A percentile compares a stretch with the other conserved stretches of the same genome.
These are phyloP conservation scores for Noctua pronuba DNA, from an alignment of 2,888 invertebrate genomes.

Conservation along the genomic window DNA sequence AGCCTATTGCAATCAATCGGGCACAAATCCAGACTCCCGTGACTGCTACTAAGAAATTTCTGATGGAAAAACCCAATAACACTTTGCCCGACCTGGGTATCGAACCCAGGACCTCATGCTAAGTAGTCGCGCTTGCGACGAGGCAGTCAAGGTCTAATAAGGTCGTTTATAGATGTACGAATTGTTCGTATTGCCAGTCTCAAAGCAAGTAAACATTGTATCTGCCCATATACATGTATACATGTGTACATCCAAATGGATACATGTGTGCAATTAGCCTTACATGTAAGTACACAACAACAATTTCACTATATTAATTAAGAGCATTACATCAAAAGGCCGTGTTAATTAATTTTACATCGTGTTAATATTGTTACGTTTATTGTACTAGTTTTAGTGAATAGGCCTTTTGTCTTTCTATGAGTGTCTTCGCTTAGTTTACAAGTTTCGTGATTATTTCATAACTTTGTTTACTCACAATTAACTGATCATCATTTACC, in stretches of 20 bases:
- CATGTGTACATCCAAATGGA: background rate
- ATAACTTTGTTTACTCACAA: background rate
- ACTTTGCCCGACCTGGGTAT: no score
- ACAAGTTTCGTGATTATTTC: background rate
- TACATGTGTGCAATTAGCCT: conserved; percentile 24
- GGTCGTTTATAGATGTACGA: background rate
- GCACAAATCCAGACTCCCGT: no score
- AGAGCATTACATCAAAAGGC: conserved; percentile 25
- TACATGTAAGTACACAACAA: background rate
- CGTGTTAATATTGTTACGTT: conserved; percentile 1
- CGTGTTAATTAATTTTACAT: conserved; percentile 36
- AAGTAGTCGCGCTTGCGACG: no score
- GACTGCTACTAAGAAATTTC: no score
- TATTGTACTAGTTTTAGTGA: background rate
- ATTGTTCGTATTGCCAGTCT: background rate
- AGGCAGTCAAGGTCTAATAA: background rate
- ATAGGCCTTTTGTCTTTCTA: background rate
- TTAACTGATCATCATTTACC: background rate
- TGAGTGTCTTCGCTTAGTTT: background rate
- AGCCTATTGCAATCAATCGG: no score
- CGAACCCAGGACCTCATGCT: no score
- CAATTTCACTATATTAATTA: conserved; percentile 19
- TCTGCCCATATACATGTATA: background rate
- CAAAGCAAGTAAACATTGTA: conserved; percentile 24
- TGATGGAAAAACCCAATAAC: no score